Evolutionary conservation across 37 sponge, comb jelly and placozoan species (phyloP).

Genomic region (Tethya wilhelma): DNA sequence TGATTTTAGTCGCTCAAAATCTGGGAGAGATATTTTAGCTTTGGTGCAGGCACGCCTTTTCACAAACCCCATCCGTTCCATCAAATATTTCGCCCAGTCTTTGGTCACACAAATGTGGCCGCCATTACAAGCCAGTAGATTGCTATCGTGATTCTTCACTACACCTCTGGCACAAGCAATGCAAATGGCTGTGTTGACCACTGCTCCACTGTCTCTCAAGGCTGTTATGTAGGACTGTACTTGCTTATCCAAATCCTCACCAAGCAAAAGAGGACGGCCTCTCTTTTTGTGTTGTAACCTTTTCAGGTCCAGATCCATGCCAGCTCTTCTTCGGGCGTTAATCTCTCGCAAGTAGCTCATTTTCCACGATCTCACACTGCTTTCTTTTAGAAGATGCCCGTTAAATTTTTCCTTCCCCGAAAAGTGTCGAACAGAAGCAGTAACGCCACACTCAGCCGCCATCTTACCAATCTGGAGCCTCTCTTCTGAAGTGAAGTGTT

Average conservation of each 20-base stretch:
- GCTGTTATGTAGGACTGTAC: constrained; percentile 6
- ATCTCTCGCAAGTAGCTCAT: constrained; percentile 6
- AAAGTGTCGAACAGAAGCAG: neutral
- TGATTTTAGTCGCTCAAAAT: too few species aligned
- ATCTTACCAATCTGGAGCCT: constrained; percentile 22
- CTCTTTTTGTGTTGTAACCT: constrained; percentile 5
- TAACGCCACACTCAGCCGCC: constrained; percentile 1
- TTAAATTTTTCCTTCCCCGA: neutral
- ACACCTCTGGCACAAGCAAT: too few species aligned
- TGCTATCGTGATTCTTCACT: too few species aligned
- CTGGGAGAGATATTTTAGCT: too few species aligned
- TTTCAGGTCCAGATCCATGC: neutral
- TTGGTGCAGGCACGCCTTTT: too few species aligned
- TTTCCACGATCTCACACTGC: constrained; percentile 13
- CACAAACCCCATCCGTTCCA: too few species aligned
- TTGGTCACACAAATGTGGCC: too few species aligned
- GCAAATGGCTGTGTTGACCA: too few species aligned
- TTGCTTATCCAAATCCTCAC: constrained; percentile 7
- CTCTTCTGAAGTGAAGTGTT: constrained; percentile 7
- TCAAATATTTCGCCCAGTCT: too few species aligned
- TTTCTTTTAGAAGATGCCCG: constrained; percentile 1
- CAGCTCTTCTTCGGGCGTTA: neutral
- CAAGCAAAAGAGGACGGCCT: constrained; percentile 10
- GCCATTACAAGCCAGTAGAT: too few species aligned
- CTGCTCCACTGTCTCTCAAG: too few species aligned